Evolutionary conservation across 2,888 invertebrate genomes (phyloP), one percentile per base, ranked within the genome.

Genomic region (Eilema sororculum): DNA sequence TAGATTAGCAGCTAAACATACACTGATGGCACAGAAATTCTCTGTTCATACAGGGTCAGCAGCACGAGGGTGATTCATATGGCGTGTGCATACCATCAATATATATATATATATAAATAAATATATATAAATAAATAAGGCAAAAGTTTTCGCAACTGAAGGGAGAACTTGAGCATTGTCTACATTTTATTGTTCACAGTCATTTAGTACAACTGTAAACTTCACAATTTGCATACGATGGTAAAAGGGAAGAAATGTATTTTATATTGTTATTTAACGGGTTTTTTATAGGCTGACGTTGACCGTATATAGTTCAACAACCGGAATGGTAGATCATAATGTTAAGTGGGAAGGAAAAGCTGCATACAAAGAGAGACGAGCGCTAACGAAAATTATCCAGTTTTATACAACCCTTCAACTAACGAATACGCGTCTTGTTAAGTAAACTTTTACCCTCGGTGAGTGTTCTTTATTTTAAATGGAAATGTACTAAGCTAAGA

Each of bases 251-350:
- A 73, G 79, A 79, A 75, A 84, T 79, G 84, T 78, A 83, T 87
- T 90, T 86, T 86, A 88, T 89, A 87, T 80, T 80, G 81, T 82
- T 86, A 86, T 89, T 90, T 90, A 88, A 91, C 87, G 84, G 83
- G 80, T 73, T 83, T 89, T 91, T 91, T 90, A 90, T 88, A 83
- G 86, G 78, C 76, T 77, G 76, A 78, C 80, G 66, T 85, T 82
- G 78, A 84, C 83, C 85, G 83, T 86, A 82, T 78, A 82, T 78
- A 76, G 88, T 86, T 86, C 86, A 91, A 91, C 85, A 84, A 78
- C 88, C 88, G 89, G 84, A 86, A 90, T 81, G 84, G 77, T 79
- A 82, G 77, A 80, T 83, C 82, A 82, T 91, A 88, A 91, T 87
- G 89, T 87, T 86, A 82, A 89, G 80, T 81, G 85, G 79, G 72